Evolutionary conservation across 2,797 vertebrate species (phyloP), one percentile per base, ranked within the genome.

Genomic region (Gobionotothen gibberifrons): DNA sequence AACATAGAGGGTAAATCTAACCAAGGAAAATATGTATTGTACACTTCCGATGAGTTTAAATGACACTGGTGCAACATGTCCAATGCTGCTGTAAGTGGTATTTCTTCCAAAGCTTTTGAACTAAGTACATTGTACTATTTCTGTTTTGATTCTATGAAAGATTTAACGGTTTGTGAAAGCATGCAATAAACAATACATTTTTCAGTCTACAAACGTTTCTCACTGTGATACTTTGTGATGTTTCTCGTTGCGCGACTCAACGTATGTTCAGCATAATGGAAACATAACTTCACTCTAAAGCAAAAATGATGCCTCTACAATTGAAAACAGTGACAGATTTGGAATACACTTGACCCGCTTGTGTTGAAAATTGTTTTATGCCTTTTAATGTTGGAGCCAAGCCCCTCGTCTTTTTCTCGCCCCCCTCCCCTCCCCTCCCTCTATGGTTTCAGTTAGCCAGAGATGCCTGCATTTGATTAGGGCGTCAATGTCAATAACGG

Each of bases 401-500:
- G 55, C 43, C 78, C 61, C 78, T 47, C 40, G 32, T 43, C 63
- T 43, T 62, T 54, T 46, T 48, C 73, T 48, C 36, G 1, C n/a
- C 12, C 47, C 14, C 40, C n/a, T n/a, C 40, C 29, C 40, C n/a
- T n/a, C 40, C 29, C 42, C 22, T 21, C 63, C 51, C 32, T 36
- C 74, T 52, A 79, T 90, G 88, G 81, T 90, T 90, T 76, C 78
- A 84, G 74, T 88, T 89, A 87, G 66, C 62, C 49, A 68, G 40
- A 82, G 73, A 84, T 74, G 83, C 67, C 92, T 93, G 93, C 73
- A 71, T 90, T 87, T 89, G 85, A 94, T 94, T 93, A 92, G n/a
- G 36, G 58, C 72, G 76, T 83, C 69, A 59, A 87, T 83, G 85
- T 87, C 87, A 92, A 92, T 89, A 85, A 86, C 51, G 85, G 76